A percentile compares a stretch with the other conserved stretches of the same genome.
These are phyloP conservation scores for Alectura lathami DNA, from an alignment of 2,113 vertebrate genomes.

Conservation along the genomic window DNA sequence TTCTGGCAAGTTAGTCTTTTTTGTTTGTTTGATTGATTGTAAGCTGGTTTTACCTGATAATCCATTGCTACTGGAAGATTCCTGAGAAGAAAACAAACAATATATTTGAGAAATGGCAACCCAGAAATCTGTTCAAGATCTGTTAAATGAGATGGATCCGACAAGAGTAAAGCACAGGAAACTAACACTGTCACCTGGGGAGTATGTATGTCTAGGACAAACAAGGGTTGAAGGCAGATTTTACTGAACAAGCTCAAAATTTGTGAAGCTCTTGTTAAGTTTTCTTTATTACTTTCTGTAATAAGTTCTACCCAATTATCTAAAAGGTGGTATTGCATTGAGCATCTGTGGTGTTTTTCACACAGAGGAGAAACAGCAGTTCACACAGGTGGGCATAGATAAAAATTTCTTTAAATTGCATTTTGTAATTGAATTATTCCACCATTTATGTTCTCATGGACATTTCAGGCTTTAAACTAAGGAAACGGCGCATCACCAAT, in stretches of 20 bases:
- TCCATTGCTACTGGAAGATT: neutral
- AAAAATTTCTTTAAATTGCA: neutral
- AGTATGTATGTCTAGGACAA: neutral
- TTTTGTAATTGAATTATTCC: neutral
- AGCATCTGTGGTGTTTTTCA: neutral
- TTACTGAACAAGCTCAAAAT: neutral
- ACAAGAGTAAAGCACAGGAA: neutral
- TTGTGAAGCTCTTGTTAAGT: neutral
- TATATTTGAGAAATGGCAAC: neutral
- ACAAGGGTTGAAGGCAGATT: neutral
- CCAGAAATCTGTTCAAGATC: neutral
- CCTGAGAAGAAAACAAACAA: neutral
- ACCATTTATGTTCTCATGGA: neutral
- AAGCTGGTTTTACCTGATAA: neutral
- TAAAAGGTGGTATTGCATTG: neutral
- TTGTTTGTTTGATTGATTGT: neutral
- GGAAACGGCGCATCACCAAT: constrained; percentile 85
- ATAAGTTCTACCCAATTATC: neutral
- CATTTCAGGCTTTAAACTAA: constrained; percentile 89
- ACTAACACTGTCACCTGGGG: neutral
- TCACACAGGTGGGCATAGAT: neutral
- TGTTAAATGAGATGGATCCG: neutral
- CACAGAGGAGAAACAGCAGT: neutral
- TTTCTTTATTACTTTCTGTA: neutral
- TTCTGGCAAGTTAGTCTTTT: neutral